phyloP scores from a whole-genome alignment of 2,113 vertebrate genomes.

The Takifugu bimaculatus region DNA sequence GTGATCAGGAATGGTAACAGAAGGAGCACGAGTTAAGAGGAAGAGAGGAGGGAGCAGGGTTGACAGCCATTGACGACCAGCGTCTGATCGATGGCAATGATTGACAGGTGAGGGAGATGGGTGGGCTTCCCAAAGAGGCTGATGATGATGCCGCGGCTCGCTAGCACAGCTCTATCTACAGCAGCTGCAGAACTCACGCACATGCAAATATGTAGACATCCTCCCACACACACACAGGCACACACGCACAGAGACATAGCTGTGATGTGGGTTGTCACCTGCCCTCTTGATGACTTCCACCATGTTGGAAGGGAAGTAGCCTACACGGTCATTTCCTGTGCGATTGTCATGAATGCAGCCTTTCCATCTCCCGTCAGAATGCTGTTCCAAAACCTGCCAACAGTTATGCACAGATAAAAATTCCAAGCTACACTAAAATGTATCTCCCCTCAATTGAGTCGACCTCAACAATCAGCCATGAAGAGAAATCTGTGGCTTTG shows the following conservation, averaged over 20 bases:
- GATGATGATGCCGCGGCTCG: constrained; percentile 44
- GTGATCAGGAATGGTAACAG: constrained; percentile 18
- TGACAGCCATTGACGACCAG: constrained; percentile 18
- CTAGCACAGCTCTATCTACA: constrained; percentile 41
- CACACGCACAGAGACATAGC: constrained; percentile 45
- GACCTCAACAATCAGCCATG: too few species aligned
- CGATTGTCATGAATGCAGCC: constrained; percentile 98
- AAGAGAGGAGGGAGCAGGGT: constrained; percentile 1
- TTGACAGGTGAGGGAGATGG: constrained; percentile 41
- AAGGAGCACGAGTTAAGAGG: constrained; percentile 26
- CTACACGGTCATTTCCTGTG: constrained; percentile 95
- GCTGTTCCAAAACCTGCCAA: constrained; percentile 92
- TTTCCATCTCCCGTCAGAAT: constrained; percentile 94
- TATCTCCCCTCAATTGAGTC: too few species aligned
- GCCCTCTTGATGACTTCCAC: constrained; percentile 96
- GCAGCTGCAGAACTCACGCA: constrained; percentile 44
- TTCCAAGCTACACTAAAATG: neutral
- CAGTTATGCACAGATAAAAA: constrained; percentile 3
- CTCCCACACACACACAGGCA: constrained; percentile 30
- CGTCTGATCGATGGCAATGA: constrained; percentile 40
- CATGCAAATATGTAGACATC: constrained; percentile 13
- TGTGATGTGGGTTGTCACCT: constrained; percentile 80
- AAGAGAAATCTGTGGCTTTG: too few species aligned
- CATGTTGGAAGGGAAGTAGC: constrained; percentile 95
- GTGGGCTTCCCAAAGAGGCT: constrained; percentile 35